Evolutionary conservation across 2,113 vertebrate genomes (phyloP), one percentile per base, ranked within the genome.

Genomic region (Thryonomys swinderianus): DNA sequence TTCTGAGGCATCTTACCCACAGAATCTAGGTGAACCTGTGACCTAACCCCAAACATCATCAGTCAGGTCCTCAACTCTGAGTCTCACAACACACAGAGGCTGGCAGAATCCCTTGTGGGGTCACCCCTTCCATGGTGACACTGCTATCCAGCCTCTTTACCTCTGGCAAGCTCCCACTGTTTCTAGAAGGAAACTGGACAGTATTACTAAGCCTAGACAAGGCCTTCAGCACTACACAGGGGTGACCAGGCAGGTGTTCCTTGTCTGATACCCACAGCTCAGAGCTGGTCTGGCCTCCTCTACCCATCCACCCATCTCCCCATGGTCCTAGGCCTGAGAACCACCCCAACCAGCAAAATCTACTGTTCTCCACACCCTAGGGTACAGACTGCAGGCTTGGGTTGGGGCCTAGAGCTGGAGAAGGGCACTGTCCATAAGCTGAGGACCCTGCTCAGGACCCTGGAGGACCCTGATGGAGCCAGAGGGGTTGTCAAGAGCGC

Each of bases 361-460:
- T 53, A 3, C 6, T 7, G 9, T 2, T 23, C 7, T 20, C 1
- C 7, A 59, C 4, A 45, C 11, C 18, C 7, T 0, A 0, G 79
- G 10, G n/a, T 16, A 7, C 4, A 2, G 85, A 18, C 18, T 30
- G n/a, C 45, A 55, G 23, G 57, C 1, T 6, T 42, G 7, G 71
- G n/a, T 55, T 45, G 30, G 13, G 11, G 45, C 74, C 7, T 32
- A 18, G 48, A 8, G 16, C 25, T 21, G 16, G 74, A 78, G 53
- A 23, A 3, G 3, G 5, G 32, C 13, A 48, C 51, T 12, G 10
- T 21, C 12, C 32, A 21, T 20, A 62, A 84, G 32, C 45, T 21
- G 40, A 76, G 37, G 69, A 40, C 67, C 51, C 40, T 57, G 67
- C 51, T 71, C 23, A 17, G n/a, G 34, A 23, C 18, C 83, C 34